Conservation (phyloP, 2,113 vertebrate genomes). For the Phalacrocorax carbo region DNA sequence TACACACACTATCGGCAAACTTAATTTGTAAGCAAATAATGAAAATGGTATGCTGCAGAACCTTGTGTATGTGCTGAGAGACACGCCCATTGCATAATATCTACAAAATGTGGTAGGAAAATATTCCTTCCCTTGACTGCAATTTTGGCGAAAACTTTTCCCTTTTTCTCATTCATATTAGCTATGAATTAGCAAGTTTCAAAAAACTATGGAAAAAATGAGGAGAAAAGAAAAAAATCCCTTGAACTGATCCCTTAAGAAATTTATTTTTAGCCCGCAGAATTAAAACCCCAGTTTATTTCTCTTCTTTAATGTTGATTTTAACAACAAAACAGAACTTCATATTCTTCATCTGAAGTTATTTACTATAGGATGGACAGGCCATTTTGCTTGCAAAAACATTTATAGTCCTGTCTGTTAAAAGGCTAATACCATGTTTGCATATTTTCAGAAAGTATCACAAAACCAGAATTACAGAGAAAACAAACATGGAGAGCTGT, state of each 20-base stretch:
- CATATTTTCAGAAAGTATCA: neutral
- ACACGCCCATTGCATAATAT: neutral
- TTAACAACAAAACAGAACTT: neutral
- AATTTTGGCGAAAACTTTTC: neutral
- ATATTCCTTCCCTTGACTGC: neutral
- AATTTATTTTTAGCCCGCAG: neutral
- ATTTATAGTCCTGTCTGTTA: neutral
- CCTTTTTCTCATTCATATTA: neutral
- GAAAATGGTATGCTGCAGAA: neutral
- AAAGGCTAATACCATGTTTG: neutral
- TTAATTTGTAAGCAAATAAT: neutral
- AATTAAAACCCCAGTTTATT: neutral
- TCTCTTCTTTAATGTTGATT: neutral
- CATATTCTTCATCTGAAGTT: neutral
- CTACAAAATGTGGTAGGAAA: neutral
- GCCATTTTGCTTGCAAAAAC: neutral
- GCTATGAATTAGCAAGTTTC: neutral
- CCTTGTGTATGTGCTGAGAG: neutral
- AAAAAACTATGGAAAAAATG: neutral
- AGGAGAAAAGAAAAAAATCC: neutral
- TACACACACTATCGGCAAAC: neutral
- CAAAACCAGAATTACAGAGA: neutral
- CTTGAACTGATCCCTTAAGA: neutral
- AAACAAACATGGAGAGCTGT: neutral
- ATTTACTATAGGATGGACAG: neutral